Percentiles rank a stretch among this genome's conserved stretches.
Conservation (phyloP, 1,140 invertebrate species). For the Radopholus similis region DNA sequence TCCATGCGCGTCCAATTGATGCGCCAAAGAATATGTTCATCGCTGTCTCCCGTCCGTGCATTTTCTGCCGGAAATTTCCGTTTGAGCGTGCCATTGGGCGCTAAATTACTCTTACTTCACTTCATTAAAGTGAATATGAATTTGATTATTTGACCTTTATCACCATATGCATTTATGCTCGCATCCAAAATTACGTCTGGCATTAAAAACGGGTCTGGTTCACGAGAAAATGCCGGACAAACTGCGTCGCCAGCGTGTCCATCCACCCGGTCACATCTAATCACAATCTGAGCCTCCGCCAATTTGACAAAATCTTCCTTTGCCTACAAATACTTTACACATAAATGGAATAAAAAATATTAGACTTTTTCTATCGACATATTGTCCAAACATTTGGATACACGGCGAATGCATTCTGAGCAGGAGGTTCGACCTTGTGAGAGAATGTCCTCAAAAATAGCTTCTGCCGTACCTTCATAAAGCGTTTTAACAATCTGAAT, state of each 20-base stretch:
- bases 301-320: conserved; percentile 21
- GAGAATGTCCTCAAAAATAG: conserved; percentile 28
- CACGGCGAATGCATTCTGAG: conserved; percentile 30
- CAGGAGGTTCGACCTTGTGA: conserved; percentile 15
- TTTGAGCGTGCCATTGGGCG: background rate
- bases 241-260: background rate
- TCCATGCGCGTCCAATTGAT: conserved; percentile 37
- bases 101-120: background rate
- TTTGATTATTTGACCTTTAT: background rate
- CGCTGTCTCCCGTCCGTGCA: conserved; percentile 8
- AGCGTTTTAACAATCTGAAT: conserved; percentile 28
- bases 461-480: conserved; percentile 14
- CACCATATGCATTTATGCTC: background rate
- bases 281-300: conserved; percentile 26
- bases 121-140: background rate
- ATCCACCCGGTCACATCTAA: conserved; percentile 17
- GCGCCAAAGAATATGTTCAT: conserved; percentile 26
- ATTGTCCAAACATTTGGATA: conserved; percentile 20
- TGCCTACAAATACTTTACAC: conserved; percentile 18
- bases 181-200: conserved; percentile 23
- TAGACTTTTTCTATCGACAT: conserved; percentile 8
- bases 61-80: too few species aligned
- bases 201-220: conserved; percentile 27
- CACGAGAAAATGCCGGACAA: conserved; percentile 22
- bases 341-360: conserved; percentile 1